Conservation (phyloP, 2,888 invertebrate species). For the Bhutanitis thaidina region DNA sequence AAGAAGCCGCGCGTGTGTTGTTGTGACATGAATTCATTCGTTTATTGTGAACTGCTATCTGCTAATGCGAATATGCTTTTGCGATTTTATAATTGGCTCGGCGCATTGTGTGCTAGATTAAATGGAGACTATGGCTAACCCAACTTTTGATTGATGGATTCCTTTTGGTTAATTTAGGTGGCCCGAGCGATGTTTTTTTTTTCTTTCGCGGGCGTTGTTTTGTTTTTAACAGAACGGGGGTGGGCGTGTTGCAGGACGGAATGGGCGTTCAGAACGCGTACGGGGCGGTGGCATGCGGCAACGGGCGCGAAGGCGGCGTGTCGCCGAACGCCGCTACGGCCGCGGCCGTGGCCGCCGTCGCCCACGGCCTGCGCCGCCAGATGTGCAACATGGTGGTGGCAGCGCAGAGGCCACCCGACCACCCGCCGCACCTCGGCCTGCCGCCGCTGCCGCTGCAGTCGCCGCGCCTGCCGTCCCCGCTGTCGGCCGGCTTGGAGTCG, state of each 20-base stretch:
- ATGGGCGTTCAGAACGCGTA: constrained; percentile 78
- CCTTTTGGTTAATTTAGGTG: constrained; percentile 1
- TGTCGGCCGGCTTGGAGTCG: constrained; percentile 80
- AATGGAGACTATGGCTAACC: constrained; percentile 29
- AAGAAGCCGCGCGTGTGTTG: constrained; percentile 5
- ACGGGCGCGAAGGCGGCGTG: constrained; percentile 76
- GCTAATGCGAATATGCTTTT: constrained; percentile 52
- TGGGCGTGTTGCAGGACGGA: constrained; percentile 80
- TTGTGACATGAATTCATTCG: constrained; percentile 17
- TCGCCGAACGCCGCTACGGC: constrained; percentile 86
- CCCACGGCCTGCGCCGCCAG: constrained; percentile 91
- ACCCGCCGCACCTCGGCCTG: constrained; percentile 71
- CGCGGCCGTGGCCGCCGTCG: constrained; percentile 92
- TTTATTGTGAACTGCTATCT: constrained; percentile 22
- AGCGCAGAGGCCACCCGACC: constrained; percentile 63
- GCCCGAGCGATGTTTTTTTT: not conserved
- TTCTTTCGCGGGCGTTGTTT: not conserved
- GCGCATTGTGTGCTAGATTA: not conserved
- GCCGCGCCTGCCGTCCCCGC: constrained; percentile 76
- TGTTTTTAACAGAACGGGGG: constrained; percentile 25
- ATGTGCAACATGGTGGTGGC: constrained; percentile 90
- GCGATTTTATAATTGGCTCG: constrained; percentile 36
- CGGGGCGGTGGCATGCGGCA: constrained; percentile 76
- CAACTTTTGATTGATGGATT: constrained; percentile 5
- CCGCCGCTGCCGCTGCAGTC: constrained; percentile 61